Conservation (phyloP, 2,113 vertebrate species). For the Dryoscopus gambensis region DNA sequence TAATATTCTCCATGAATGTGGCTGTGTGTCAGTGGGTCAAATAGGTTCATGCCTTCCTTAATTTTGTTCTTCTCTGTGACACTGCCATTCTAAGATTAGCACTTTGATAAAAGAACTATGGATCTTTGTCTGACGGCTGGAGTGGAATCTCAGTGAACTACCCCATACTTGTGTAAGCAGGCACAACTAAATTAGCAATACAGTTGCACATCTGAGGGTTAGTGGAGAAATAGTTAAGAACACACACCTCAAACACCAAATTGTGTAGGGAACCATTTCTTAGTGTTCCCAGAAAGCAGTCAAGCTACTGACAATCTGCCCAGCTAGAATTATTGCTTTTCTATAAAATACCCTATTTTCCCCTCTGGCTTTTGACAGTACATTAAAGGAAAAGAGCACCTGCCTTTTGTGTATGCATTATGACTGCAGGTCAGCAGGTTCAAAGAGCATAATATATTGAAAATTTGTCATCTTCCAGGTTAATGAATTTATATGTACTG, state of each 20-base stretch:
- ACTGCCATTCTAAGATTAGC: not conserved
- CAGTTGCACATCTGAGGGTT: not conserved
- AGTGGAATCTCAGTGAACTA: not conserved
- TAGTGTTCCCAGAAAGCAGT: not conserved
- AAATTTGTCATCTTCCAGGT: not conserved
- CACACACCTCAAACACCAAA: not conserved
- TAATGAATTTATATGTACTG: not conserved
- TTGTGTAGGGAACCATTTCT: not conserved
- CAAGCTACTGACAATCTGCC: not conserved
- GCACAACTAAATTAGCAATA: not conserved
- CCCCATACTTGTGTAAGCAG: not conserved
- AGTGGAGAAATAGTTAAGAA: not conserved
- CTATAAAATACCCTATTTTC: not conserved
- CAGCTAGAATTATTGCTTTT: not conserved
- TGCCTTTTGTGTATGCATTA: not conserved
- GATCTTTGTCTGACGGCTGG: not conserved
- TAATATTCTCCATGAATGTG: not conserved
- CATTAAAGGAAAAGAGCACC: not conserved
- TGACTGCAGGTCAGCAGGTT: not conserved
- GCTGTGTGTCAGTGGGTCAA: not conserved
- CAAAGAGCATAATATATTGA: not conserved
- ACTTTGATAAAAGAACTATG: not conserved
- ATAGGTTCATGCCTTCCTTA: not conserved
- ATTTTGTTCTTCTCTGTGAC: not conserved
- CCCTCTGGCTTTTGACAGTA: not conserved